Percentiles rank a stretch among this genome's conserved stretches.
These are phyloP conservation scores for Albula glossodonta DNA, from an alignment of 2,113 vertebrate genomes.

Conservation along the genomic window DNA sequence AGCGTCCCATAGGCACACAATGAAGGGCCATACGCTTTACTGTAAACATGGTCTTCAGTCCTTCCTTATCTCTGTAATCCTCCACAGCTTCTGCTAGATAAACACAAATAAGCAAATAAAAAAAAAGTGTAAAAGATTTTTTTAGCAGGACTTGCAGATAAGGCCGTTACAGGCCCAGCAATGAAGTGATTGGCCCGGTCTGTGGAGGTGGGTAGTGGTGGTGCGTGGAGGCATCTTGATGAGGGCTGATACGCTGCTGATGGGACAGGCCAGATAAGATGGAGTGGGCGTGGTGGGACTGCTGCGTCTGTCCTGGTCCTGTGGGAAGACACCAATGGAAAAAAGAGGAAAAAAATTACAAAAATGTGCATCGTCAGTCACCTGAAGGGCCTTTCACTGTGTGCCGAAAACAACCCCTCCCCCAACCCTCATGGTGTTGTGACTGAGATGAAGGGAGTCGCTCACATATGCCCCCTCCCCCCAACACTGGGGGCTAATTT, in stretches of 20 bases:
- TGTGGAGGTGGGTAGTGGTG: not conserved
- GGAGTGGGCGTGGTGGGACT: not conserved
- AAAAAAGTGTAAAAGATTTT: not conserved
- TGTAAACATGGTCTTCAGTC: not conserved
- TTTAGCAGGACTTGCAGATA: not conserved
- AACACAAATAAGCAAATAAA: not conserved
- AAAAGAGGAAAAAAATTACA: not conserved
- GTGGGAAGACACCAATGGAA: not conserved
- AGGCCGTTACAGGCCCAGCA: not conserved
- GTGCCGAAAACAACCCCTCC: not conserved
- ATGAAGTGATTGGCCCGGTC: not conserved
- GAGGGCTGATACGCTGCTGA: not conserved
- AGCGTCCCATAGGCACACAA: not conserved
- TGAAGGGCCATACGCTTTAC: not conserved
- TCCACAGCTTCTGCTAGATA: not conserved
- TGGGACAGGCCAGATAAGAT: not conserved
- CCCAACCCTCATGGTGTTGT: not conserved
- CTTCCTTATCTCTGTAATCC: not conserved
- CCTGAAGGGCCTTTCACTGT: not conserved
- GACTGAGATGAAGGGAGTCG: not conserved
- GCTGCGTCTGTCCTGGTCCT: not conserved
- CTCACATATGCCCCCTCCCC: not conserved
- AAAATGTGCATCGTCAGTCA: constrained; percentile 8
- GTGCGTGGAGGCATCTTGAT: not conserved
- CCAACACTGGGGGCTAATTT: not conserved